phyloP scores from a whole-genome alignment of 2,888 invertebrate species.

The Lymantria dispar region DNA sequence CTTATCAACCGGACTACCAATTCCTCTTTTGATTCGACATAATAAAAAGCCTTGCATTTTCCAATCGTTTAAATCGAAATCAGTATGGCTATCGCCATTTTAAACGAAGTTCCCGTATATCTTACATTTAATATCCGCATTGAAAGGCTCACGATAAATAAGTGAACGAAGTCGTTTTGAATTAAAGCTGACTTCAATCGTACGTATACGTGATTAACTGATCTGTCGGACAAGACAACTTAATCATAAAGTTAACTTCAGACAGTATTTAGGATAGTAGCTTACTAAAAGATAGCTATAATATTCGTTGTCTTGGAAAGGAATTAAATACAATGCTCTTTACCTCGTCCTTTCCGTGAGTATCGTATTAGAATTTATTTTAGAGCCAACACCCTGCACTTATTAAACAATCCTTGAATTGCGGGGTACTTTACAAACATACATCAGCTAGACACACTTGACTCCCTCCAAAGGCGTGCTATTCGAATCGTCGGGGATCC shows the following conservation, averaged over 20 bases:
- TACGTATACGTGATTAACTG: slow-evolving; percentile 11
- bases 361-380: too few species aligned
- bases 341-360: too few species aligned
- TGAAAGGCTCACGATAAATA: slow-evolving; percentile 1
- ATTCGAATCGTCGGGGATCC: too few species aligned
- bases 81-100: not conserved
- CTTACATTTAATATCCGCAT: slow-evolving; percentile 1
- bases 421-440: too few species aligned
- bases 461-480: too few species aligned
- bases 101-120: not conserved
- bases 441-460: too few species aligned
- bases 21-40: not conserved
- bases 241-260: slow-evolving; percentile 27
- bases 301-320: not conserved
- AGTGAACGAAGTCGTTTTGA: slow-evolving; percentile 7
- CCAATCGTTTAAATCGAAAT: not conserved
- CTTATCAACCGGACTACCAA: not conserved
- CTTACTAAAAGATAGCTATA: slow-evolving; percentile 3
- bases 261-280: not conserved
- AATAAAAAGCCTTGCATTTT: not conserved
- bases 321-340: too few species aligned
- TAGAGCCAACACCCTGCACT: too few species aligned
- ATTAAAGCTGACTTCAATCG: slow-evolving; percentile 13
- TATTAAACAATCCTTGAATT: too few species aligned
- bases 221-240: slow-evolving; percentile 23